Conservation (phyloP, 2,797 vertebrate species). For the Rhinoraja longicauda region DNA sequence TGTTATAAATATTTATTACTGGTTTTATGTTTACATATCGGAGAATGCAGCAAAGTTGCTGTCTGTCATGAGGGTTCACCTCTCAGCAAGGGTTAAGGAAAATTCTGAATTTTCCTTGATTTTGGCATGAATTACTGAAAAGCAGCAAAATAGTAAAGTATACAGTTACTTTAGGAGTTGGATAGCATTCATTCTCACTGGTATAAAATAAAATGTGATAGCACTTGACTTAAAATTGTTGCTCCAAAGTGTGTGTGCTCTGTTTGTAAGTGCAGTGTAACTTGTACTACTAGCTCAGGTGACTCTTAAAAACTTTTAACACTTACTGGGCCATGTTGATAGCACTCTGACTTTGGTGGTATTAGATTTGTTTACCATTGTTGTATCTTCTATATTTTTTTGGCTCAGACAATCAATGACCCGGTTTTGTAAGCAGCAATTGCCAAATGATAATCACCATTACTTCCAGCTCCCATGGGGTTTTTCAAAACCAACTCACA, state of each 20-base stretch:
- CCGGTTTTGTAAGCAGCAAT: no score
- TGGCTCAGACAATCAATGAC: not conserved
- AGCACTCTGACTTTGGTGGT: not conserved
- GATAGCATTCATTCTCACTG: not conserved
- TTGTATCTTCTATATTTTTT: not conserved
- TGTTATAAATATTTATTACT: not conserved
- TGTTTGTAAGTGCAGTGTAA: not conserved
- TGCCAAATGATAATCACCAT: no score
- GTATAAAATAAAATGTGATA: not conserved
- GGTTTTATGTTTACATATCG: no score
- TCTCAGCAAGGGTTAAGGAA: not conserved
- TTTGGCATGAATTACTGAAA: not conserved
- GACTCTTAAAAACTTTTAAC: not conserved
- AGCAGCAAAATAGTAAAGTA: not conserved
- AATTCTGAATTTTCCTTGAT: no score
- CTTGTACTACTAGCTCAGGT: not conserved
- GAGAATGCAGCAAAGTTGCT: not conserved
- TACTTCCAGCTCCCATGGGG: no score
- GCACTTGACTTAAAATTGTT: not conserved
- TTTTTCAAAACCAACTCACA: no score
- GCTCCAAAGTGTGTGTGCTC: not conserved
- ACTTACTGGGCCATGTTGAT: not conserved
- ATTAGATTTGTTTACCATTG: not conserved
- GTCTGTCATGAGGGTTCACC: not conserved
- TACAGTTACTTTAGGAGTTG: not conserved